A percentile compares a stretch with the other conserved stretches of the same genome.
phyloP scores from a whole-genome alignment of 2,888 invertebrate species.

The Scaptomyza reducta region DNA sequence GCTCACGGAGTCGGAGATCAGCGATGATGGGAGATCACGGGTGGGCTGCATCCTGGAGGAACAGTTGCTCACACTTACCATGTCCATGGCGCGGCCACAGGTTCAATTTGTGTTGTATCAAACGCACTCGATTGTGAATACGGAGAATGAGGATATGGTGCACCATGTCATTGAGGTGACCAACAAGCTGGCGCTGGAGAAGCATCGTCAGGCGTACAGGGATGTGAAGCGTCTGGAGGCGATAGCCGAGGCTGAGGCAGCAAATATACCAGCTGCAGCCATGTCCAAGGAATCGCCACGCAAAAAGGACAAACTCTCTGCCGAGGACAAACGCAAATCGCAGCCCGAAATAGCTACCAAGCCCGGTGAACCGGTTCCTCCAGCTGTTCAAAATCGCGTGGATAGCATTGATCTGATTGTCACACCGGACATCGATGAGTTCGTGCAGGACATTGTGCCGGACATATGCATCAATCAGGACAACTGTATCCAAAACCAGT shows the following conservation, averaged over 20 bases:
- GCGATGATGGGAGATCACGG: conserved; percentile 86
- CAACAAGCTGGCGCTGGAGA: conserved; percentile 89
- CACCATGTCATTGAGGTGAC: conserved; percentile 88
- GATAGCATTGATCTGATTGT: conserved; percentile 62
- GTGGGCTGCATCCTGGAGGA: conserved; percentile 89
- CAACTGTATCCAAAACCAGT: conserved; percentile 83
- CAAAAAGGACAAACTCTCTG: conserved; percentile 63
- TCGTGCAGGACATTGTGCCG: conserved; percentile 87
- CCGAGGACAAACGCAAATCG: conserved; percentile 57
- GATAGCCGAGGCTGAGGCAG: conserved; percentile 80
- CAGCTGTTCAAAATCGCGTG: conserved; percentile 44
- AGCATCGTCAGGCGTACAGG: conserved; percentile 86
- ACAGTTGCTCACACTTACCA: conserved; percentile 89
- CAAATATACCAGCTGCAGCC: conserved; percentile 80
- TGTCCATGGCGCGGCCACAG: conserved; percentile 92
- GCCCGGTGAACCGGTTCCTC: conserved; percentile 11
- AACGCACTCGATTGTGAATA: conserved; percentile 90
- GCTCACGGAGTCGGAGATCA: conserved; percentile 89
- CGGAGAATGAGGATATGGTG: conserved; percentile 91
- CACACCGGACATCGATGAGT: conserved; percentile 85
- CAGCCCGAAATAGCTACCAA: conserved; percentile 44
- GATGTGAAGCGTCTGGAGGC: conserved; percentile 81
- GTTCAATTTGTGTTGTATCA: conserved; percentile 92
- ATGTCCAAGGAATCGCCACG: conserved; percentile 70
- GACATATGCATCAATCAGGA: conserved; percentile 86